Percentiles rank a stretch among this genome's conserved stretches.
Evolutionary conservation across 2,888 invertebrate genomes (phyloP).

Genomic region (Aplocera efformata): DNA sequence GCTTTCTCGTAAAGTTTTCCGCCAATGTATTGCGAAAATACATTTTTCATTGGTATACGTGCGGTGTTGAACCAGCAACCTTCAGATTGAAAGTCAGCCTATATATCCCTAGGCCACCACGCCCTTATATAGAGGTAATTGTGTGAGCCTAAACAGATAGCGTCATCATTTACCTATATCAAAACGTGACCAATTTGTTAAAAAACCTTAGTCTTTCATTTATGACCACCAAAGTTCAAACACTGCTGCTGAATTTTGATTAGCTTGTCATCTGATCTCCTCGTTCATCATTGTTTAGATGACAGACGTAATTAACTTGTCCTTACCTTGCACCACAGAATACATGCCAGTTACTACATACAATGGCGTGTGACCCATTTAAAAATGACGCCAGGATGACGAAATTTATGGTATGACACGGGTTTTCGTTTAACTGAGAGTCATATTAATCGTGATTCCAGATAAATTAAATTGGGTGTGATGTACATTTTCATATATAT

Average conservation of each 20-base stretch:
- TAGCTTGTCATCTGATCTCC: slow-evolving; percentile 48
- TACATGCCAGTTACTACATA: neutral
- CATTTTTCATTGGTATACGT: too few species aligned
- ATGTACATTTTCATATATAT: slow-evolving; percentile 1
- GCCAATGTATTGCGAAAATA: too few species aligned
- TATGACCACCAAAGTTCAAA: slow-evolving; percentile 66
- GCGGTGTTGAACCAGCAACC: too few species aligned
- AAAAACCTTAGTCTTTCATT: slow-evolving; percentile 24
- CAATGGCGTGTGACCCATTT: slow-evolving; percentile 48
- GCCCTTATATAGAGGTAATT: too few species aligned
- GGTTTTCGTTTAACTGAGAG: slow-evolving; percentile 20
- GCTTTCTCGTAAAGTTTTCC: too few species aligned
- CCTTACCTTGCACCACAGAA: slow-evolving; percentile 51
- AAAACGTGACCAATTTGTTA: slow-evolving; percentile 31
- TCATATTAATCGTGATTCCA: slow-evolving; percentile 11
- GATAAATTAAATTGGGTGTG: slow-evolving; percentile 11
- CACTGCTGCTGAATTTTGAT: slow-evolving; percentile 66
- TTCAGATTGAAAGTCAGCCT: too few species aligned
- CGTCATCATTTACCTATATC: slow-evolving; percentile 29
- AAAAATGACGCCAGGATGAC: slow-evolving; percentile 37
- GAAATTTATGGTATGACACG: slow-evolving; percentile 31
- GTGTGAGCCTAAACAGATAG: slow-evolving; percentile 17
- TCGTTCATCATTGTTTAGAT: slow-evolving; percentile 65
- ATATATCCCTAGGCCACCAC: too few species aligned
- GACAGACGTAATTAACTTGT: slow-evolving; percentile 64